Evolutionary conservation across 2,113 vertebrate genomes (phyloP), one percentile per base, ranked within the genome.

Genomic region (Calypte anna): DNA sequence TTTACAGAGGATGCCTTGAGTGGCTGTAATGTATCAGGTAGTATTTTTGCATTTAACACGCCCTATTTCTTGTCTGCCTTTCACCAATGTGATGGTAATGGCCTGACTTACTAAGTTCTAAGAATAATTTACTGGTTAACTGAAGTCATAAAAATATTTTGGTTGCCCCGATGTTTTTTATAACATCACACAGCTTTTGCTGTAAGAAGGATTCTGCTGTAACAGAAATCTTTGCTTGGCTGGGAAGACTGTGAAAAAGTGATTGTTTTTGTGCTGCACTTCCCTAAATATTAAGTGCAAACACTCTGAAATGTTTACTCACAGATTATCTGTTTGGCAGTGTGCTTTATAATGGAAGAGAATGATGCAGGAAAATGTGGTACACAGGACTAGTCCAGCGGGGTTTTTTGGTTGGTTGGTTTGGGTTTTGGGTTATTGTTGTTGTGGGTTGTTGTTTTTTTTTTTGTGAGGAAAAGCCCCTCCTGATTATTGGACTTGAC

Each of bases 311-410:
- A 72, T 89, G 75, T 46, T 93, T 78, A 61, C 62, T 62, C 1
- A 0, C 44, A 43, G 61, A 18, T 91, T 82, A 82, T 80, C 51
- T 74, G 10, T 87, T 73, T 86, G 69, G 9, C n/a, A 75, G 50
- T 17, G 36, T 67, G 46, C 46, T 96, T 96, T 81, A 25, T 82
- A 74, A 68, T 82, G 55, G 61, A 96, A 67, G 66, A 75, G 69
- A 57, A 66, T 36, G 58, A 44, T 51, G 61, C 9, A 12, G 55
- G 51, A 58, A 91, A 76, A 55, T 2, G 0, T 28, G 27, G 23
- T 86, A 23, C 21, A 16, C 69, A 31, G 31, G 31, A 36, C 36
- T 84, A 74, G 59, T 57, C 55, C 16, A 55, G 17, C 53, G 40
- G 40, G 40, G 40, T 40, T 40, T 40, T 40, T 40, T 40, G 40